Base-by-base conservation (phyloP, 2,113 vertebrate genomes). In the Oxyruncus cristatus region DNA sequence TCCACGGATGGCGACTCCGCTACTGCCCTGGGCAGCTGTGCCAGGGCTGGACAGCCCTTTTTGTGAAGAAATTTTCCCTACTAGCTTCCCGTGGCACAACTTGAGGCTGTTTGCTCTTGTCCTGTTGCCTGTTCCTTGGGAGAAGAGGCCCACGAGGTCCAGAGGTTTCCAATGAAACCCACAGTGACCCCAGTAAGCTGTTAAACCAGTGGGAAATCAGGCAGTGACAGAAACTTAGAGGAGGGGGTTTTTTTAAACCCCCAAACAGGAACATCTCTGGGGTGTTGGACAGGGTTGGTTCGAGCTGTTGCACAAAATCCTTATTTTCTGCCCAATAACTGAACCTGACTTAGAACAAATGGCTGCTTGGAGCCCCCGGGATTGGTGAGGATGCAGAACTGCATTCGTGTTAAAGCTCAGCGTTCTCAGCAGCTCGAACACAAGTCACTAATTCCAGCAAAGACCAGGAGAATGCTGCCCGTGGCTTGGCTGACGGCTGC, bases 391-490 rank as follows among this genome's bases (percentile, higher is more conserved):
- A 7, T 4, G 68, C 0, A 22, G 35, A 4, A 39, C 50, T 7
- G 44, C 55, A 0, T 3, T 33, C 11, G 11, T 26, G 3, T 1
- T 3, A 8, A 5, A 30, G n/a, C 50, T 7, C 26, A 0, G 2
- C 3, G 4, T 7, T 10, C 46, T 5, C 41, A 2, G 74, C 35
- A 2, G 12, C 2, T 7, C 11, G 9, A 6, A 9, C 42, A 3
- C 53, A 1, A 19, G 47, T 5, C 24, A 0, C 4, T 1, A 1
- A 8, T 1, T 16, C 17, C 12, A n/a, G 65, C 11, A 4, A 0
- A 0, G 55, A 2, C 4, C 12, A 3, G 18, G 79, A 7, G 13
- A 5, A 2, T 0, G 62, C 65, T 37, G 59, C 46, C 26, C 12
- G 4, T 1, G 33, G 21, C 61, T 12, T 0, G 41, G 35, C 53